Evolutionary conservation across 2,113 vertebrate species (phyloP), one percentile per base, ranked within the genome.

Genomic region (Aegithalos caudatus): DNA sequence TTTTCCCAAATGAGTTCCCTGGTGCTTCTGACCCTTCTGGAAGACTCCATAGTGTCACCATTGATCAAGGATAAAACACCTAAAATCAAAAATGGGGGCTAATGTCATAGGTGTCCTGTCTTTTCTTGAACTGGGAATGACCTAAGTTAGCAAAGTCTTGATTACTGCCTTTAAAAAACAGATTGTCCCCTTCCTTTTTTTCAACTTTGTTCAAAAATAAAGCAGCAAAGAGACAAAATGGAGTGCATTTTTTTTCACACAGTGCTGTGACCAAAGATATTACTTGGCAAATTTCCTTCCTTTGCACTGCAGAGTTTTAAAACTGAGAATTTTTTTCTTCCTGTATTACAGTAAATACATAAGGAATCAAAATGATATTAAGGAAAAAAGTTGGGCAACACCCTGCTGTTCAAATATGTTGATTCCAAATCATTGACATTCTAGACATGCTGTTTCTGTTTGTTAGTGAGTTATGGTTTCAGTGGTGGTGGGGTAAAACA

Each of bases 281-380:
- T 88, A 29, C 47, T 86, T 88, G 69, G 61, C 72, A 93, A 38
- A 67, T 93, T 90, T 95, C 67, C 38, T 54, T 89, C 62, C 21
- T 82, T n/a, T 85, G 44, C 35, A 77, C 72, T 83, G 81, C 50
- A 33, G n/a, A 65, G 33, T 72, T 88, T 87, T 91, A 95, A 80
- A 88, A 83, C 51, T 60, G 64, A 69, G 58, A 82, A 21, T 11
- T 90, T 66, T 89, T 40, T 40, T 45, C 82, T 56, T 78, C 51
- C n/a, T 19, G 6, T 80, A 37, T 86, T 94, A 42, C 20, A 69
- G 48, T 85, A 94, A 95, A 93, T 80, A 78, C 3, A 2, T 53
- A 91, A 86, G 71, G 91, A 96, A 94, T 88, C 85, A 83, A 90
- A 92, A 88, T 58, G 0, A 74, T 86, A 95, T 67, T 86, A 83